These are phyloP conservation scores for Sibirionetta formosa DNA, from an alignment of 2,797 vertebrate genomes.

Conservation along the genomic window DNA sequence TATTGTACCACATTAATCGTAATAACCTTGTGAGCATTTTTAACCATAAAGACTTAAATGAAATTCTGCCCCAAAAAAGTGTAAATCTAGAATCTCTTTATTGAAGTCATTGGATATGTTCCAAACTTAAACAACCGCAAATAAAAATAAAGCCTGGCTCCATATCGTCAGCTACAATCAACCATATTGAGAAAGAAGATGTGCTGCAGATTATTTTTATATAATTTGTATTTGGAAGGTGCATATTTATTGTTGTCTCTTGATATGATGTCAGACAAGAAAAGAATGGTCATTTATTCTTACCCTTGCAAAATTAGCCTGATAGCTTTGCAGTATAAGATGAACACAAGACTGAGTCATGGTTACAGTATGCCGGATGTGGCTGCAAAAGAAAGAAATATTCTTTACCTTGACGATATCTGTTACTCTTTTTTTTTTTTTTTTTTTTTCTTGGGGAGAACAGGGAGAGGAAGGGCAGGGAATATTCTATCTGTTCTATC, in stretches of 20 bases:
- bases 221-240: neutral
- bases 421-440: neutral
- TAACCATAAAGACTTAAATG: neutral
- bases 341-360: conserved; percentile 40
- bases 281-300: neutral
- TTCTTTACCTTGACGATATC: conserved; percentile 32
- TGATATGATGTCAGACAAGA: neutral
- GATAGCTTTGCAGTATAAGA: neutral
- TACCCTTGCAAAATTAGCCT: neutral
- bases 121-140: neutral
- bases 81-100: neutral
- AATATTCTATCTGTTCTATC: too few relatives aligned
- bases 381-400: conserved; percentile 14
- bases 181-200: neutral
- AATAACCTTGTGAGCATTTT: neutral
- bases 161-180: neutral
- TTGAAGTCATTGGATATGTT: neutral
- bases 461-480: too few relatives aligned
- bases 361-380: neutral
- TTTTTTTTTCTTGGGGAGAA: too few relatives aligned
- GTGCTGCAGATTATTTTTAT: neutral
- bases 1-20: neutral
- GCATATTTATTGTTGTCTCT: neutral
- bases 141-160: neutral
- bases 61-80: neutral